These are phyloP conservation scores for Arctopsyche grandis DNA, from an alignment of 1,140 invertebrate species.

Conservation along the genomic window DNA sequence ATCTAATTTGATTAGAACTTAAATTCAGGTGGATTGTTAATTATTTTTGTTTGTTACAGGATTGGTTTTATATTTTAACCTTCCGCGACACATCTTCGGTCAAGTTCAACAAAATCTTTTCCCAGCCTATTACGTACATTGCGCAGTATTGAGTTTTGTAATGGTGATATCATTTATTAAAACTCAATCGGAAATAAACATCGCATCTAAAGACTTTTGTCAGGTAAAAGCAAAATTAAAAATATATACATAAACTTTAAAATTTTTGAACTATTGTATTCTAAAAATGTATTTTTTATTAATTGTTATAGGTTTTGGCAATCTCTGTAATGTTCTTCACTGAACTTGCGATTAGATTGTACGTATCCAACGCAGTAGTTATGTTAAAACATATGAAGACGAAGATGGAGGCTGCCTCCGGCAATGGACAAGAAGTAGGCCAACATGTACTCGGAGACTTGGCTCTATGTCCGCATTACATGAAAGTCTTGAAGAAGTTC, in stretches of 20 bases:
- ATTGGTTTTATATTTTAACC: conserved; percentile 81
- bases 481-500: conserved; percentile 74
- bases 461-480: conserved; percentile 76
- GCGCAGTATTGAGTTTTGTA: conserved; percentile 76
- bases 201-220: conserved; percentile 36
- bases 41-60: conserved; percentile 66
- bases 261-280: neutral
- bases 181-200: conserved; percentile 32
- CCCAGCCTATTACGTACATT: conserved; percentile 84
- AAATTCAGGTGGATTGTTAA: neutral
- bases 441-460: conserved; percentile 72
- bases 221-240: conserved; percentile 43
- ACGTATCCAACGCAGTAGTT: conserved; percentile 74
- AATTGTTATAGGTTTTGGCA: conserved; percentile 68
- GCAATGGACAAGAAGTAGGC: conserved; percentile 78
- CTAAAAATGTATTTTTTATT: conserved; percentile 46
- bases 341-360: conserved; percentile 75
- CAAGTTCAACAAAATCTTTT: conserved; percentile 86
- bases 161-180: conserved; percentile 74
- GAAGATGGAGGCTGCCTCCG: conserved; percentile 74
- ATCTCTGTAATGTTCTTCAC: conserved; percentile 76
- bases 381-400: conserved; percentile 74
- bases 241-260: conserved; percentile 7
- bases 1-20: conserved; percentile 25
- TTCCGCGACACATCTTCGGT: conserved; percentile 84